A percentile compares a stretch with the other conserved stretches of the same genome.
These are phyloP conservation scores for Ormia ochracea DNA, from an alignment of 2,888 invertebrate genomes.

Conservation along the genomic window DNA sequence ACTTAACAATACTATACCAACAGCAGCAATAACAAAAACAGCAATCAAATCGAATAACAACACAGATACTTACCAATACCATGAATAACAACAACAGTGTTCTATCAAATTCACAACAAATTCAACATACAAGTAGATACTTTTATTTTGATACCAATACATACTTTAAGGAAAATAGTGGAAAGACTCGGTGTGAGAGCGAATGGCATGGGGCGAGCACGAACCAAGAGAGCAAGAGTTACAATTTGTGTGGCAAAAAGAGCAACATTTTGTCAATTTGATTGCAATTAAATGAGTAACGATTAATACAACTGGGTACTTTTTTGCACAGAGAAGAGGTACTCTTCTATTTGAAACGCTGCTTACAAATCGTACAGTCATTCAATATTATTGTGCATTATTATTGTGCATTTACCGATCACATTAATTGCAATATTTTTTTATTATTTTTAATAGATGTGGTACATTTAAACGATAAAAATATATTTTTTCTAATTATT, in stretches of 20 bases:
- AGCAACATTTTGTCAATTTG: background rate
- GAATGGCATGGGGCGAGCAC: background rate
- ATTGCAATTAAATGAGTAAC: background rate
- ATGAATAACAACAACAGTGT: background rate
- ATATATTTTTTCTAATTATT: too few relatives aligned
- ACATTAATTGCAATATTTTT: too few relatives aligned
- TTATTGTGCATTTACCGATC: too few relatives aligned
- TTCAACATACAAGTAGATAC: slow-evolving; percentile 41
- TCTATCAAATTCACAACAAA: slow-evolving; percentile 8
- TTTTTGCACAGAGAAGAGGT: background rate
- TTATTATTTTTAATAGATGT: too few relatives aligned
- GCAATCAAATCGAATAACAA: slow-evolving; percentile 47
- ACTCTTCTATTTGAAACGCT: too few relatives aligned
- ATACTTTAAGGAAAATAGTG: background rate
- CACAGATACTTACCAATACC: slow-evolving; percentile 45
- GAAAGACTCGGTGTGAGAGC: background rate
- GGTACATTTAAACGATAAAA: too few relatives aligned
- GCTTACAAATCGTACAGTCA: too few relatives aligned
- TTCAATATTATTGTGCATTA: too few relatives aligned
- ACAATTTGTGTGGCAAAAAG: background rate
- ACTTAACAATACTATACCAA: slow-evolving; percentile 50
- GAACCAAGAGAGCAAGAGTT: background rate
- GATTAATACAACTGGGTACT: background rate
- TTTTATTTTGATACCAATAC: slow-evolving; percentile 16
- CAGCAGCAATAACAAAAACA: slow-evolving; percentile 40